phyloP scores from a whole-genome alignment of 2,797 vertebrate species.

The Nannoperca obscura region DNA sequence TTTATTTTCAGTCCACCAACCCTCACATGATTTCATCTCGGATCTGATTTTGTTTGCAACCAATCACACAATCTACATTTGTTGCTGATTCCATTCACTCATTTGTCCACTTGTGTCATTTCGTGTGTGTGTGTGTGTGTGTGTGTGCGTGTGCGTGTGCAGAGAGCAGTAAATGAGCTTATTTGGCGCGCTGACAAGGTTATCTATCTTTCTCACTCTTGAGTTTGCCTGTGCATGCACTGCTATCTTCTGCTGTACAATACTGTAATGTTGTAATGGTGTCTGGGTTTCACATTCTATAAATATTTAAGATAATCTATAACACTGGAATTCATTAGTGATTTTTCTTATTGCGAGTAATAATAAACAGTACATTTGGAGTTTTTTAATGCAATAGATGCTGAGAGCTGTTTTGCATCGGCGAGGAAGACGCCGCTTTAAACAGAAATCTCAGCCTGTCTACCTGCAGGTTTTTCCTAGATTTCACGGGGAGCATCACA shows the following conservation, averaged over 20 bases:
- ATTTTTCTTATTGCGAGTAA: neutral
- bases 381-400: neutral
- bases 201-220: constrained; percentile 30
- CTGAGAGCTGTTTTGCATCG: constrained; percentile 45
- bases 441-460: constrained; percentile 6
- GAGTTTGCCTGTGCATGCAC: constrained; percentile 46
- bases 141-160: constrained; percentile 36
- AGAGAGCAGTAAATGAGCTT: constrained; percentile 73
- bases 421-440: no score
- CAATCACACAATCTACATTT: neutral
- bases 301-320: neutral
- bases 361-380: neutral
- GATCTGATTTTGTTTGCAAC: neutral
- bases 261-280: neutral
- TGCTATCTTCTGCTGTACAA: neutral
- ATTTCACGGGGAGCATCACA: constrained; percentile 25
- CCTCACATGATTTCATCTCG: neutral
- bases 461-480: constrained; percentile 37
- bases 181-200: constrained; percentile 66
- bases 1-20: neutral
- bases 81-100: constrained; percentile 18
- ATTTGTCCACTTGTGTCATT: constrained; percentile 58
- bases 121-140: constrained; percentile 34
- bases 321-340: neutral
- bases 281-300: neutral